Conservation (phyloP, 2,888 invertebrate species). For the Anarsia innoxiella region DNA sequence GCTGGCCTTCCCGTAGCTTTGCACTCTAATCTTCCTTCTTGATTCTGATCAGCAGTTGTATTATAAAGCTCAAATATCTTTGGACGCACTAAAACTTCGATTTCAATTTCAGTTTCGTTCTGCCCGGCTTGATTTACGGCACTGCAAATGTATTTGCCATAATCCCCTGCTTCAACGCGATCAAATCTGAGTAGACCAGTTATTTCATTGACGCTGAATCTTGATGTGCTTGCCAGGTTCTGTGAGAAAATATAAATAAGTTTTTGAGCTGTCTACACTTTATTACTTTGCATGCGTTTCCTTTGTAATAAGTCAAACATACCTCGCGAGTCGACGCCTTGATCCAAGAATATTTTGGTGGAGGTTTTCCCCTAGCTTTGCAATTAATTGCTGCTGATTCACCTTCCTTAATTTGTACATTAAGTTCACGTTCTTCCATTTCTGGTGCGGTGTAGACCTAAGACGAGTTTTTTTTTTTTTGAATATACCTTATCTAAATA, state of each 20-base stretch:
- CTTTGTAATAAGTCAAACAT: no score
- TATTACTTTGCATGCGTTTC: no score
- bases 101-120: conserved; percentile 79
- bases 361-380: conserved; percentile 88
- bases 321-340: conserved; percentile 80
- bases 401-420: conserved; percentile 85
- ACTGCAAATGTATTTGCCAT: conserved; percentile 86
- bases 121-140: conserved; percentile 87
- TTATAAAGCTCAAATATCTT: conserved; percentile 86
- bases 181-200: conserved; percentile 84
- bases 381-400: conserved; percentile 85
- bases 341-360: conserved; percentile 89
- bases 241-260: conserved; percentile 37
- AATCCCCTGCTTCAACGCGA: conserved; percentile 84
- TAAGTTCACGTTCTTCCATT: conserved; percentile 77
- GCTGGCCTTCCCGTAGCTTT: conserved; percentile 87
- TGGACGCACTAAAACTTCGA: conserved; percentile 85
- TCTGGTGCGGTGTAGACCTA: conserved; percentile 85
- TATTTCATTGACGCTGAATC: conserved; percentile 80
- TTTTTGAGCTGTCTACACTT: no score
- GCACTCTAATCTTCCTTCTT: conserved; percentile 81
- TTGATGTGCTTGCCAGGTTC: conserved; percentile 79
- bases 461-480: no score
- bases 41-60: conserved; percentile 77
- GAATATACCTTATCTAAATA: no score